Evolutionary conservation across 2,113 vertebrate species (phyloP), one percentile per base, ranked within the genome.

Genomic region (Neolamprologus modestus): DNA sequence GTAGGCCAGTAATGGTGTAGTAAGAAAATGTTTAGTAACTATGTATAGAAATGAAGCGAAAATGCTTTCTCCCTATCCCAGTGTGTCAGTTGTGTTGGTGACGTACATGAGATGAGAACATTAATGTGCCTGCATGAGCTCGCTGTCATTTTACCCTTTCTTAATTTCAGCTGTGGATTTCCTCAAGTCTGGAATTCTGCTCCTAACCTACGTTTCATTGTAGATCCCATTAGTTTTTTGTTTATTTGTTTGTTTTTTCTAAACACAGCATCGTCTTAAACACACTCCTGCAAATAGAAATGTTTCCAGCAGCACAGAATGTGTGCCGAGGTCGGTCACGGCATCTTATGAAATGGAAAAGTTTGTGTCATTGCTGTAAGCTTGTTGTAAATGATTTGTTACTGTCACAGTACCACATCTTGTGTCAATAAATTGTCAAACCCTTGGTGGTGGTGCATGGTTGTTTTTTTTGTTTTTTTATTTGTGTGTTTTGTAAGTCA

Each of bases 361-460:
- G 59, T 84, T 87, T 82, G 35, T 24, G 21, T 85, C 47, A 31
- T 88, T 66, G 33, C 84, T 91, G 89, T 92, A 87, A 86, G 35
- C 87, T 63, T 84, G 54, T 82, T 85, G 82, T 89, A 84, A 84
- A 84, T 91, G 82, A 91, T 83, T 87, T 88, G 83, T 88, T 80
- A 47, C 88, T 90, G 84, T 89, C 87, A 88, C 68, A 82, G 83
- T 92, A 85, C 83, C 71, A 89, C 84, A 78, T 61, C 66, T 57
- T 61, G 88, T 87, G 85, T 92, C 90, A 95, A 93, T 94, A 95
- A 94, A 95, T 40, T 52, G 42, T 90, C 61, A 63, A 84, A 87
- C 5, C 82, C 28, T 57, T 31, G 1, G 17, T 61, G 26, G 9
- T 5, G 9, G 59, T 66, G 61, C 17, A 66, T 35, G 31, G 61